A percentile compares a stretch with the other conserved stretches of the same genome.
phyloP scores from a whole-genome alignment of 2,888 invertebrate genomes.

The Parnassius smintheus region DNA sequence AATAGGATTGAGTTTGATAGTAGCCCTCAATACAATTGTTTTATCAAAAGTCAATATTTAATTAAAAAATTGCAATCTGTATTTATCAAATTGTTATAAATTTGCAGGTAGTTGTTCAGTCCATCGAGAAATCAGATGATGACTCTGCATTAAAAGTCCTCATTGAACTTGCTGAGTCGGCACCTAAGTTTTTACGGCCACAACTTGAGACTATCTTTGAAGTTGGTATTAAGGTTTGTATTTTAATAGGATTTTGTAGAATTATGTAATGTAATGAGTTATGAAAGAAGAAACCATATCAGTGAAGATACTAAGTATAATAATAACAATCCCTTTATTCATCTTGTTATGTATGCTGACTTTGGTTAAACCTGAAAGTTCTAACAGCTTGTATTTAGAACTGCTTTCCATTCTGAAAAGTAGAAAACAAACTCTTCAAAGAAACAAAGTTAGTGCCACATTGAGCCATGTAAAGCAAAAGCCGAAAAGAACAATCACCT shows the following conservation, averaged over 20 bases:
- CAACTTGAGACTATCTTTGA: constrained; percentile 93
- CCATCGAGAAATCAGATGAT: constrained; percentile 91
- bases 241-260: constrained; percentile 16
- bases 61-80: neutral
- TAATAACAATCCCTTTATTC: too few relatives aligned
- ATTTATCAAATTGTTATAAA: constrained; percentile 14
- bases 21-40: constrained; percentile 63
- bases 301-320: constrained; percentile 1
- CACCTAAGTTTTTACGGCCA: constrained; percentile 94
- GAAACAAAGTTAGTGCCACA: too few relatives aligned
- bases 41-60: constrained; percentile 4
- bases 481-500: too few relatives aligned
- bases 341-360: too few relatives aligned
- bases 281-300: constrained; percentile 18
- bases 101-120: constrained; percentile 86
- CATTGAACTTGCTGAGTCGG: constrained; percentile 95
- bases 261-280: constrained; percentile 5
- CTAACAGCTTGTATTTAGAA: too few relatives aligned
- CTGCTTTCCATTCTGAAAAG: too few relatives aligned
- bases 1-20: constrained; percentile 76
- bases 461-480: too few relatives aligned
- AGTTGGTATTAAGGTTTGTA: constrained; percentile 89
- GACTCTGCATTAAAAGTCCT: constrained; percentile 95
- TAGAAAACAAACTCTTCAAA: too few relatives aligned
- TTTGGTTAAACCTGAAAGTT: too few relatives aligned